Evolutionary conservation across 1,140 invertebrate species (phyloP).

Genomic region (Drosophila mauritiana): DNA sequence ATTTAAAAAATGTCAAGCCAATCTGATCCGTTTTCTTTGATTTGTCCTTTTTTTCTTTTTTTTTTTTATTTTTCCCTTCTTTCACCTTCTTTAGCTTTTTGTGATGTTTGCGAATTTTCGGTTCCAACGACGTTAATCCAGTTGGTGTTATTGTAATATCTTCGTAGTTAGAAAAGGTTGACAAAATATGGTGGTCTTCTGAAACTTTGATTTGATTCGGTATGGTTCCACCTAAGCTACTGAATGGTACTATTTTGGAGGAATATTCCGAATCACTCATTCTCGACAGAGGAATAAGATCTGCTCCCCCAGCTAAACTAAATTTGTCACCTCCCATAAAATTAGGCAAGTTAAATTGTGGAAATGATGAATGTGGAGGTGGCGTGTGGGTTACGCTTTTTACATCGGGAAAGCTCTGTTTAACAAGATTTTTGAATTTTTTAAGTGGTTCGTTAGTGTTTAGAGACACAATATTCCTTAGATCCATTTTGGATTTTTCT

Average conservation of each 20-base stretch:
- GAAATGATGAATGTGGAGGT: conserved; percentile 2
- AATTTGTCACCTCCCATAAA: conserved; percentile 67
- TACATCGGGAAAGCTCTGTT: conserved; percentile 13
- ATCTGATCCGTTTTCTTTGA: conserved; percentile 87
- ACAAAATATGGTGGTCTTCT: conserved; percentile 33
- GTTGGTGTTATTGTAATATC: conserved; percentile 71
- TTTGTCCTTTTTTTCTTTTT: conserved; percentile 91
- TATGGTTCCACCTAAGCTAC: conserved; percentile 34
- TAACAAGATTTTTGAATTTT: conserved; percentile 30
- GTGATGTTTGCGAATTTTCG: conserved; percentile 88
- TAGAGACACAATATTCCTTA: background rate
- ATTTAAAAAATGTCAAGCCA: conserved; percentile 1
- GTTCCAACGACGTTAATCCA: conserved; percentile 15
- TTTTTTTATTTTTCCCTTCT: conserved; percentile 89
- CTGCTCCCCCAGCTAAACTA: conserved; percentile 75
- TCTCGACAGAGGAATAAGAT: conserved; percentile 72
- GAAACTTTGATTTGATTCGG: background rate
- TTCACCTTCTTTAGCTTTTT: conserved; percentile 90
- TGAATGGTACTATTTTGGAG: conserved; percentile 45
- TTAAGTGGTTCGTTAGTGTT: conserved; percentile 5
- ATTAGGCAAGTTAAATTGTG: conserved; percentile 50
- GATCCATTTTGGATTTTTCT: background rate
- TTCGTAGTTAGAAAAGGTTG: conserved; percentile 45
- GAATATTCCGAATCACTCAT: conserved; percentile 56
- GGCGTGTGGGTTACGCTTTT: background rate